Evolutionary conservation across 2,113 vertebrate species (phyloP).

Genomic region (Passer montanus): DNA sequence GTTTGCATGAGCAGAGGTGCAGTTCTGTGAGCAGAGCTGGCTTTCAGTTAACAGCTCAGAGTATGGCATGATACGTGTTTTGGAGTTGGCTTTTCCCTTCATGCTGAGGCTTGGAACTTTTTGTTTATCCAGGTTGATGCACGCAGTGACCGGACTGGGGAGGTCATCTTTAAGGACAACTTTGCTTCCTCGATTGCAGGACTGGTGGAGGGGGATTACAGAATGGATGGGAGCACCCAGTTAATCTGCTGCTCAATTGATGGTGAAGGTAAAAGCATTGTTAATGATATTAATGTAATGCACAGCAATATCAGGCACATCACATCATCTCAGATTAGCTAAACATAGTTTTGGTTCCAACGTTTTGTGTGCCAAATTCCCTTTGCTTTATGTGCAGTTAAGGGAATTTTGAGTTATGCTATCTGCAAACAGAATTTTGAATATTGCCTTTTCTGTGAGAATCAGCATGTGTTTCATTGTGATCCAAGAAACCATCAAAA

Average conservation of each 20-base stretch:
- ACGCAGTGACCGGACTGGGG: constrained; percentile 93
- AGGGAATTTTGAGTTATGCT: neutral
- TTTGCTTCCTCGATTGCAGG: constrained; percentile 91
- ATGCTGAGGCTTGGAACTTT: neutral
- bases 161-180: constrained; percentile 99
- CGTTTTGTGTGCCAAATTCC: neutral
- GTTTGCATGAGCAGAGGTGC: neutral
- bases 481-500: neutral
- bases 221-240: constrained; percentile 91
- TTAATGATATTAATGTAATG: neutral
- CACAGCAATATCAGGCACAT: neutral
- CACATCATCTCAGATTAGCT: neutral
- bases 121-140: constrained; percentile 86
- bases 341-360: neutral
- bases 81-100: neutral
- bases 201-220: constrained; percentile 94
- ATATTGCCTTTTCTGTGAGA: neutral
- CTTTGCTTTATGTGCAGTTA: neutral
- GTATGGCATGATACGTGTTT: neutral
- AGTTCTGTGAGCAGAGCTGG: neutral
- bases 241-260: constrained; percentile 94
- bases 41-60: neutral
- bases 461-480: neutral
- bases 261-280: constrained; percentile 86
- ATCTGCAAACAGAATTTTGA: neutral